Evolutionary conservation across 1,140 invertebrate species (phyloP), one percentile per base, ranked within the genome.

Genomic region (Drosophila persimilis): DNA sequence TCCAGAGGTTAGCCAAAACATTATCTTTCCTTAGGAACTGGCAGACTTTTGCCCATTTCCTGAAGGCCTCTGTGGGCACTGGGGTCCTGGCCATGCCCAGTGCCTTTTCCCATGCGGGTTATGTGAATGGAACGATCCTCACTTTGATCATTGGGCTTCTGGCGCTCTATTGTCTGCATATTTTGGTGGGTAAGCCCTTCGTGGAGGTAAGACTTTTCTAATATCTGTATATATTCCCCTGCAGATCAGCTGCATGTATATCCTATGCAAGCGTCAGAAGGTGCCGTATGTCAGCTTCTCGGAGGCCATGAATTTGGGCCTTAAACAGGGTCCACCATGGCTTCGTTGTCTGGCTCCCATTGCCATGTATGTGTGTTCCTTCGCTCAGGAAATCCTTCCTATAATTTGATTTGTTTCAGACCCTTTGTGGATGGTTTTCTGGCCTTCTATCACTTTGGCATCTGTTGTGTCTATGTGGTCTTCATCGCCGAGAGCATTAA

Each of bases 401-500:
- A 13, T 22, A 44, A 15, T 51, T 41, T 43, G 3, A 29, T 41
- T 3, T 24, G 86, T 26, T 4, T 3, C 62, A 94, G 93, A 22
- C 80, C 92, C 15, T 91, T 94, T 43, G 93, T 95, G 6, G 95
- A 95, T 75, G 85, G 93, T 1, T 96, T 96, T 83, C 92, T 98
- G 56, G 95, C 96, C n/a, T 93, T 97, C 44, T 97, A 96, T 70
- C 97, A 98, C 91, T 93, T 97, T 60, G 97, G 97, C 41, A 97
- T 98, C 86, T 97, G 97, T 89, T 97, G 96, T 80, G 96, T 97
- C 2, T 98, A 98, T 92, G 95, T 97, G 26, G 95, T 97, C 4
- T 98, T 98, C 90, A 95, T 97, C 13, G 94, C 96, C 1, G 93
- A 94, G 29, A 97, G 94, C 80, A 92, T 95, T 4, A 94, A 95